phyloP scores from a whole-genome alignment of 2,113 vertebrate species.

The Pyxicephalus adspersus region DNA sequence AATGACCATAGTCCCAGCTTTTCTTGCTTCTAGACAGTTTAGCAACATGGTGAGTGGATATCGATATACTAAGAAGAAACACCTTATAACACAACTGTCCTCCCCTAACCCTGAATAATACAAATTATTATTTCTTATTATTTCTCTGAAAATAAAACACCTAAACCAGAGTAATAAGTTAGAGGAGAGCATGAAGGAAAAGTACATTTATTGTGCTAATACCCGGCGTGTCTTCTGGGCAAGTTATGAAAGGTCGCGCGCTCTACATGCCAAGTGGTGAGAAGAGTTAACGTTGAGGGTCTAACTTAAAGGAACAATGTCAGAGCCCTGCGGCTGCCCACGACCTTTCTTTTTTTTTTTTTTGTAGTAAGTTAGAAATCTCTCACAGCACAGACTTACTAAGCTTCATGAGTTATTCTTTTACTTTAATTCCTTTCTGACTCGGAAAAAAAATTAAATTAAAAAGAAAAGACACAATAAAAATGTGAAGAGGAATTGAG shows the following conservation, averaged over 20 bases:
- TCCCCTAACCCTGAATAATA: no score
- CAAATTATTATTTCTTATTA: neutral
- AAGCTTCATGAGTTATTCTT: constrained; percentile 50
- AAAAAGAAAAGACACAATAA: neutral
- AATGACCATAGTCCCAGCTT: no score
- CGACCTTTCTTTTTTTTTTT: constrained; percentile 69
- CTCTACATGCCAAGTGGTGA: constrained; percentile 80
- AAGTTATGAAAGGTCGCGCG: constrained; percentile 81
- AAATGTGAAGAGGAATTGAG: neutral
- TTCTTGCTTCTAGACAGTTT: no score
- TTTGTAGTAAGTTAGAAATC: constrained; percentile 67
- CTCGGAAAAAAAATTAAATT: constrained; percentile 24
- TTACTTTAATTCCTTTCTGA: constrained; percentile 50
- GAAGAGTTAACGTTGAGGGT: constrained; percentile 77
- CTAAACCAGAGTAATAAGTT: neutral
- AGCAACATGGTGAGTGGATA: no score
- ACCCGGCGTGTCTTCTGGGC: constrained; percentile 74
- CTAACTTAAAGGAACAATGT: constrained; percentile 81
- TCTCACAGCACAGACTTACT: constrained; percentile 63
- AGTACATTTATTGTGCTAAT: constrained; percentile 74
- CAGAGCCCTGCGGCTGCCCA: constrained; percentile 70
- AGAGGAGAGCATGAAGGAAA: constrained; percentile 56
- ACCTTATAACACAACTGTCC: no score
- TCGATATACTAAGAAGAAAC: no score
- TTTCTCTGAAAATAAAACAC: neutral